Evolutionary conservation across 2,113 vertebrate genomes (phyloP).

Genomic region (Cryptotis parvus): DNA sequence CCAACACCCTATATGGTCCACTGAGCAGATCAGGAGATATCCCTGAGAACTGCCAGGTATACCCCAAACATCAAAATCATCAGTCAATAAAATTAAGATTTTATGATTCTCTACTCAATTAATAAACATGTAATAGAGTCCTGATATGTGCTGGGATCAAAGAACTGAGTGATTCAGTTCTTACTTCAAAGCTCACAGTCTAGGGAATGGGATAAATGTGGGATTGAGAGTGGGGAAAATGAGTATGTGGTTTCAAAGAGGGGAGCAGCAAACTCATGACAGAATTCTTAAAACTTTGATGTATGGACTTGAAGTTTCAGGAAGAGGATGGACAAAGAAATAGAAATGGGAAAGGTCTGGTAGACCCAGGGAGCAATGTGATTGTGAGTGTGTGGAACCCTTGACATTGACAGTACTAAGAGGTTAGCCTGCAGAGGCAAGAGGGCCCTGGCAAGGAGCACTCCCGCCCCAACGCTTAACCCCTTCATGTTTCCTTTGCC

Average conservation of each 20-base stretch:
- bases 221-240: neutral
- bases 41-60: neutral
- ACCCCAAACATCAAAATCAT: neutral
- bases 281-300: neutral
- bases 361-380: neutral
- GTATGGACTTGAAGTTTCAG: constrained; percentile 40
- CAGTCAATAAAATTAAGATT: too few species aligned
- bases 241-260: neutral
- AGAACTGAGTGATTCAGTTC: neutral
- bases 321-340: neutral
- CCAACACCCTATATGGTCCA: too few species aligned
- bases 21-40: neutral
- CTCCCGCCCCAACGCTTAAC: neutral
- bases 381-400: neutral
- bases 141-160: neutral
- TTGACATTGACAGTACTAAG: neutral
- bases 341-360: neutral
- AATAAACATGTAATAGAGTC: neutral
- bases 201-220: neutral
- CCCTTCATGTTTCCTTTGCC: neutral
- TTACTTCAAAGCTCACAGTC: neutral
- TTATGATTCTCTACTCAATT: neutral
- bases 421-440: neutral
- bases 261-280: neutral
- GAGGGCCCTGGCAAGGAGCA: neutral